These are phyloP conservation scores for Glomeris maerens DNA, from an alignment of 1,140 invertebrate species.

Conservation along the genomic window DNA sequence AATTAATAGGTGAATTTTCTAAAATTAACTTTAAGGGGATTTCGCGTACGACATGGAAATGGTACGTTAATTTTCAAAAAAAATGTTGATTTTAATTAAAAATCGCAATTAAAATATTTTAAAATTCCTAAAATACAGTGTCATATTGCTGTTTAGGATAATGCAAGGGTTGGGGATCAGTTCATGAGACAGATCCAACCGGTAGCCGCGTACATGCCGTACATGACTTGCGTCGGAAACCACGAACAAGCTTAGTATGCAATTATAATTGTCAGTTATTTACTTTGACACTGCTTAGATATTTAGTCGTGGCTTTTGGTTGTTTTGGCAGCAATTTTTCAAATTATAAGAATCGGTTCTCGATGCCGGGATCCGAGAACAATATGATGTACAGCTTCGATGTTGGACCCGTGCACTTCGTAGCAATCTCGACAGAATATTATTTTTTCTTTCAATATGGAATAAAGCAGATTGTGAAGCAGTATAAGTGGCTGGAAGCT, in stretches of 20 bases:
- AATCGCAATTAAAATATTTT: not conserved
- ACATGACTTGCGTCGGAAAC: conserved; percentile 84
- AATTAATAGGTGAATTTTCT: no score
- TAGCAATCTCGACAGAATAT: conserved; percentile 82
- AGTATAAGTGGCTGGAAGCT: conserved; percentile 75
- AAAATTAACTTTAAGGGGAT: conserved; percentile 40
- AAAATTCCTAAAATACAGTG: conserved; percentile 8
- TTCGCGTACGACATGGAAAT: conserved; percentile 91
- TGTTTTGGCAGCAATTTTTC: conserved; percentile 65
- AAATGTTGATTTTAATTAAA: not conserved
- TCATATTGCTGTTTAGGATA: conserved; percentile 33
- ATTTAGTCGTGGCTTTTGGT: conserved; percentile 19
- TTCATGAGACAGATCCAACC: conserved; percentile 83
- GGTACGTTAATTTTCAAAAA: conserved; percentile 30
- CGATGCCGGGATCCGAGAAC: conserved; percentile 64
- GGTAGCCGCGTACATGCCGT: conserved; percentile 71
- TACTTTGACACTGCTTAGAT: conserved; percentile 2
- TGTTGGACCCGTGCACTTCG: conserved; percentile 79
- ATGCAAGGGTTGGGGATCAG: conserved; percentile 65
- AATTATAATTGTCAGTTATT: no score
- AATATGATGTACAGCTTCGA: conserved; percentile 79
- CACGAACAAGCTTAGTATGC: conserved; percentile 68
- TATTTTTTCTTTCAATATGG: conserved; percentile 88
- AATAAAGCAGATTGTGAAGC: conserved; percentile 59
- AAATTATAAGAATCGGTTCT: conserved; percentile 68